phyloP scores from a whole-genome alignment of 2,888 invertebrate genomes.

The Cataglyphis livida region DNA sequence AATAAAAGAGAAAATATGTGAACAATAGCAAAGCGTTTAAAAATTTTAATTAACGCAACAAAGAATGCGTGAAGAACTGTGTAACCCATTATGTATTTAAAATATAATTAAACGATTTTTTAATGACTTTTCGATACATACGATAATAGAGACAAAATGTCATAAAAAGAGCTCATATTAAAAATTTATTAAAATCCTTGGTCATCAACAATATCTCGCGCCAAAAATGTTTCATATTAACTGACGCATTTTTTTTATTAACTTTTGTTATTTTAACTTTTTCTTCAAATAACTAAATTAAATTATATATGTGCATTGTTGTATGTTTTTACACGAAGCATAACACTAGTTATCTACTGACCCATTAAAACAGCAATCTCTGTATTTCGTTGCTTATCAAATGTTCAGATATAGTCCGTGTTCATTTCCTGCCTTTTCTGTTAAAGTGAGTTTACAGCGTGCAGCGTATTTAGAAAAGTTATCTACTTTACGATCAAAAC shows the following conservation, averaged over 20 bases:
- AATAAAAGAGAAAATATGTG: slow-evolving; percentile 2
- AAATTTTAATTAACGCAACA: neutral
- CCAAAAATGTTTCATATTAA: neutral
- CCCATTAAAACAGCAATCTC: neutral
- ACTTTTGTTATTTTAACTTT: neutral
- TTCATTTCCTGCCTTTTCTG: slow-evolving; percentile 7
- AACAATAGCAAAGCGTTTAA: slow-evolving; percentile 11
- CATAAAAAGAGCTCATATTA: neutral
- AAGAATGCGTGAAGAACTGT: neutral
- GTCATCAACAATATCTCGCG: neutral
- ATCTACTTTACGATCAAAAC: slow-evolving; percentile 25
- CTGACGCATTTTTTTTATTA: neutral
- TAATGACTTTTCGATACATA: neutral
- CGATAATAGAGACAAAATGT: neutral
- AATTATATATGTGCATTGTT: neutral
- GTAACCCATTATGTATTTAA: neutral
- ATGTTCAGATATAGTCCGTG: neutral
- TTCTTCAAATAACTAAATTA: neutral
- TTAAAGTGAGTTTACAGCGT: neutral
- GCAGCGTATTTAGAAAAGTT: slow-evolving; percentile 2
- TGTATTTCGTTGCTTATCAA: neutral
- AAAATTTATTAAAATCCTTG: slow-evolving; percentile 3
- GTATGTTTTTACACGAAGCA: neutral
- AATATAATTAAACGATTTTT: neutral
- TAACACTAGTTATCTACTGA: neutral